Evolutionary conservation across 2,113 vertebrate genomes (phyloP).

Genomic region (Upupa epops): DNA sequence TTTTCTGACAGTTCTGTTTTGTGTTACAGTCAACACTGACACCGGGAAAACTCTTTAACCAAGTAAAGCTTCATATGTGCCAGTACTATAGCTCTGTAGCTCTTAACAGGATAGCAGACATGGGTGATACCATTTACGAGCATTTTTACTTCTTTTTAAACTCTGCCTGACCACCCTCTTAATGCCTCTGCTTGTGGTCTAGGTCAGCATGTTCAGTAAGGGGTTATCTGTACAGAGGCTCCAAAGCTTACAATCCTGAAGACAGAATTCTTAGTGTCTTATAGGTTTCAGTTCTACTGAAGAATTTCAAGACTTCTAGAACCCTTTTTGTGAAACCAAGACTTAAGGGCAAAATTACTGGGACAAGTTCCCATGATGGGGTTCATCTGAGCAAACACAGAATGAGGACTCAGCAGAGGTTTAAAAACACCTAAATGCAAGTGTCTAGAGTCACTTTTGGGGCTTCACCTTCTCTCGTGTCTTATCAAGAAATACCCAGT

Average conservation of each 20-base stretch:
- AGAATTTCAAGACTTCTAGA: not conserved
- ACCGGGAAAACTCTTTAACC: not conserved
- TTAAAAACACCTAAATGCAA: not conserved
- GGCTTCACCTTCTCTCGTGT: not conserved
- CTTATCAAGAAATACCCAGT: not conserved
- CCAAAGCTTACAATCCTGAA: not conserved
- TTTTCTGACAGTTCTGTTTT: not conserved
- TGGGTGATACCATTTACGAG: not conserved
- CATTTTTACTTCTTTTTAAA: not conserved
- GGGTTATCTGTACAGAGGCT: not conserved
- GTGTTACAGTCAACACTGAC: not conserved
- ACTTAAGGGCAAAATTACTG: not conserved
- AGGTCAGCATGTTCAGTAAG: not conserved
- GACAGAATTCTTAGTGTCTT: not conserved
- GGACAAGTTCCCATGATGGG: not conserved
- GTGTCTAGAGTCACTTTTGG: not conserved
- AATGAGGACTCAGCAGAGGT: not conserved
- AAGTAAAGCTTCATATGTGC: not conserved
- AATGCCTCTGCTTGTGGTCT: not conserved
- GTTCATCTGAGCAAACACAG: not conserved
- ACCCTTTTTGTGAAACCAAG: not conserved
- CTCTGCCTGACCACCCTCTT: not conserved
- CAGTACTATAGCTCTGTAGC: not conserved
- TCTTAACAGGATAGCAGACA: not conserved
- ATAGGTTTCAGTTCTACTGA: not conserved